Evolutionary conservation across 2,888 invertebrate species (phyloP).

Genomic region (Conus canariensis): DNA sequence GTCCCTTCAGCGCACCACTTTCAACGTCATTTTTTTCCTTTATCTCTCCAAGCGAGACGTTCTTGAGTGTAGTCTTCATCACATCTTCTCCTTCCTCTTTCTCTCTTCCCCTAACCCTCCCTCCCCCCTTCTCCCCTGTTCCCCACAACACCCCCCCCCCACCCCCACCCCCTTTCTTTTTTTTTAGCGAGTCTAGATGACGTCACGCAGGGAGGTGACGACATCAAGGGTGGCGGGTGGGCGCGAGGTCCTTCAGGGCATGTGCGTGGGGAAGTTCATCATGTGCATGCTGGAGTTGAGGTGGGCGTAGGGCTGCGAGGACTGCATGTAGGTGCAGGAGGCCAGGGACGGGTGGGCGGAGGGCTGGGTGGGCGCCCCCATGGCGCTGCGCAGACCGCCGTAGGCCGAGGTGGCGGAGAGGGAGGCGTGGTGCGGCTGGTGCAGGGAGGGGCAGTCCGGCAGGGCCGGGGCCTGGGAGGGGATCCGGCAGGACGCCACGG

Average conservation of each 20-base stretch:
- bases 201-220: too few relatives aligned
- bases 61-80: too few relatives aligned
- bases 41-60: too few relatives aligned
- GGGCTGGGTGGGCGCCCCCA: constrained; percentile 58
- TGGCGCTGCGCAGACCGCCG: constrained; percentile 62
- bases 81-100: too few relatives aligned
- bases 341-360: constrained; percentile 63
- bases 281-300: constrained; percentile 72
- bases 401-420: constrained; percentile 39
- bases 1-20: too few relatives aligned
- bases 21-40: too few relatives aligned
- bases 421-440: constrained; percentile 31
- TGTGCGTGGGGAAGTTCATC: constrained; percentile 75
- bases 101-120: too few relatives aligned
- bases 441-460: constrained; percentile 23
- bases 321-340: constrained; percentile 76
- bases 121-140: too few relatives aligned
- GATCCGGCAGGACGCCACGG: constrained; percentile 35
- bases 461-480: constrained; percentile 38
- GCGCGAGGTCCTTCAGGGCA: constrained; percentile 60
- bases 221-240: too few relatives aligned
- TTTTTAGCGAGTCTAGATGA: too few relatives aligned
- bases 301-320: constrained; percentile 72
- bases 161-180: too few relatives aligned
- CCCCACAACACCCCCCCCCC: too few relatives aligned